phyloP scores from a whole-genome alignment of 2,888 invertebrate species.

The Dascillus cervinus region DNA sequence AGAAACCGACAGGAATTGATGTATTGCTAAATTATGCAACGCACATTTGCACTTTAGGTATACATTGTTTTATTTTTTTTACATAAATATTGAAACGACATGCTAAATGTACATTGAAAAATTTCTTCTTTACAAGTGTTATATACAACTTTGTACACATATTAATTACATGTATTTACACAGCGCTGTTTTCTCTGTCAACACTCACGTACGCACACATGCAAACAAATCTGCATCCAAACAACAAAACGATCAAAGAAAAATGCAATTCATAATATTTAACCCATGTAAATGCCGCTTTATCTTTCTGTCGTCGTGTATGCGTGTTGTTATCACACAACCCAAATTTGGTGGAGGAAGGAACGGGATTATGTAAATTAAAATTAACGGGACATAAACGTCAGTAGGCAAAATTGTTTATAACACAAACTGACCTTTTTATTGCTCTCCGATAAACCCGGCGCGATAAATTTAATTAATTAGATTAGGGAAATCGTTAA shows the following conservation, averaged over 20 bases:
- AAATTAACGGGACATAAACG: neutral
- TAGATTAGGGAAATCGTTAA: slow-evolving; percentile 14
- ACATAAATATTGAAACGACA: slow-evolving; percentile 21
- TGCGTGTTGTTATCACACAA: no score
- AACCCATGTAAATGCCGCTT: no score
- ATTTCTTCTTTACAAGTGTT: slow-evolving; percentile 16
- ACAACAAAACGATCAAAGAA: slow-evolving; percentile 7
- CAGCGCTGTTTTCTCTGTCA: slow-evolving; percentile 3
- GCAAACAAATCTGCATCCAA: slow-evolving; percentile 1
- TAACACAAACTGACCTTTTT: slow-evolving; percentile 12
- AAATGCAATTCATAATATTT: no score
- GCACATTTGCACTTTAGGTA: slow-evolving; percentile 5
- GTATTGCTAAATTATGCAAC: slow-evolving; percentile 9
- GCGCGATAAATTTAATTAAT: slow-evolving; percentile 16
- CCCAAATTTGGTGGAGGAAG: no score
- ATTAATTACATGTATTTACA: slow-evolving; percentile 19
- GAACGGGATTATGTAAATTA: no score
- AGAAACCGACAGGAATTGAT: neutral
- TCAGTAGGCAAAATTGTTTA: slow-evolving; percentile 13
- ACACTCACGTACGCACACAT: no score
- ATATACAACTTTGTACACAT: slow-evolving; percentile 20
- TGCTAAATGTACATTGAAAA: slow-evolving; percentile 12
- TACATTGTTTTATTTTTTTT: slow-evolving; percentile 11
- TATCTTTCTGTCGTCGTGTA: no score
- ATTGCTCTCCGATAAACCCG: slow-evolving; percentile 11